Evolutionary conservation across 2,888 invertebrate species (phyloP), one percentile per base, ranked within the genome.

Genomic region (Chrysolina oricalcia): DNA sequence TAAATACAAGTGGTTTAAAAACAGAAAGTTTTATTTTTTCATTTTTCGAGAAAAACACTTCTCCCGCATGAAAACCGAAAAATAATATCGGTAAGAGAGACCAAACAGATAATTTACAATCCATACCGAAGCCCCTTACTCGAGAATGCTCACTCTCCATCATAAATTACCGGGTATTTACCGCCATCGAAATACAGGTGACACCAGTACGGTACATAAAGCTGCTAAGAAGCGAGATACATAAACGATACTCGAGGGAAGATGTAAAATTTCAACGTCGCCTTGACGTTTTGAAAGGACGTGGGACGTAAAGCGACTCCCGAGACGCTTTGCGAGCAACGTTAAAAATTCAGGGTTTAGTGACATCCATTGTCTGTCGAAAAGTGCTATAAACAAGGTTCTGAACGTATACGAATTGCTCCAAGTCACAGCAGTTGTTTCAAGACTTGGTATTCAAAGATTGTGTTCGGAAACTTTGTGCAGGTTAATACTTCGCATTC

Each of bases 21-120:
- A n/a, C n/a, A n/a, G n/a, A n/a, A n/a, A n/a, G n/a, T n/a, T n/a
- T n/a, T n/a, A n/a, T n/a, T n/a, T n/a, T n/a, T n/a, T n/a, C n/a
- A n/a, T n/a, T n/a, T n/a, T n/a, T n/a, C n/a, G n/a, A n/a, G n/a
- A n/a, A n/a, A n/a, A n/a, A 71, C 77, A 72, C 43, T 23, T 15
- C 48, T 15, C 64, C 68, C 53, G 76, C 64, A 62, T 50, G 19
- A 73, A 74, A 74, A 80, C 74, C 78, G 76, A 81, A 79, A 78
- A 79, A 73, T 79, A 80, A 80, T 80, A 80, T 78, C 70, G 79
- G 78, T 81, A 81, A 81, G 81, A 76, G 80, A 69, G 78, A 76
- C 77, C 78, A 78, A 81, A 81, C 81, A 77, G 78, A 81, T 81
- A 81, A 82, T 82, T 82, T 82, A 82, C 80, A 80, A 74, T 78